A percentile compares a stretch with the other conserved stretches of the same genome.
These are phyloP conservation scores for Corythoichthys haematopterus DNA, from an alignment of 2,113 vertebrate species.

Conservation along the genomic window DNA sequence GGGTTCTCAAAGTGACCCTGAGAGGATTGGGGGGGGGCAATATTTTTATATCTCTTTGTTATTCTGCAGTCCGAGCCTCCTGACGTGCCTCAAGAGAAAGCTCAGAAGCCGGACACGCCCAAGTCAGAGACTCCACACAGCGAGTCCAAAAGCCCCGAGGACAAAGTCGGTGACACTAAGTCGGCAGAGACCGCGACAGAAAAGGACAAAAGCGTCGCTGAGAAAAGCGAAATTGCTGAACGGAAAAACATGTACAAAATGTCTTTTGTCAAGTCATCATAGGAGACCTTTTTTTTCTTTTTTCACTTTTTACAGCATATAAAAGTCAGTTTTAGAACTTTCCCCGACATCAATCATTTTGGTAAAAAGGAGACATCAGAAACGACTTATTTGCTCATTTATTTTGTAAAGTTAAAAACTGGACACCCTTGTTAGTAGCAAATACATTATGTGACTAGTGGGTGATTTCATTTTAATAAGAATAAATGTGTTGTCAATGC, in stretches of 20 bases:
- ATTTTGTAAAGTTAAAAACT: conserved; percentile 1
- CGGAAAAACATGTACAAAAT: conserved; percentile 78
- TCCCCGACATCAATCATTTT: neutral
- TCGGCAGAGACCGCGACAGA: conserved; percentile 45
- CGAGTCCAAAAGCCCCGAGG: conserved; percentile 55
- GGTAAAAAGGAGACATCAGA: neutral
- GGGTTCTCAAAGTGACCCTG: neutral
- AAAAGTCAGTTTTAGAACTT: neutral
- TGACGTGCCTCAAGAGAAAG: conserved; percentile 46
- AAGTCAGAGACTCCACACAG: conserved; percentile 52
- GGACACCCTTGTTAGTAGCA: neutral
- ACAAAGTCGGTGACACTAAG: conserved; percentile 10
- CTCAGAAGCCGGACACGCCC: neutral
- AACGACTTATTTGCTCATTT: neutral
- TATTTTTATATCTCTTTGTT: neutral
- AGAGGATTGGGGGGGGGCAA: neutral
- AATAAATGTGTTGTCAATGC: neutral
- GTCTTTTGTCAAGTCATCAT: conserved; percentile 65
- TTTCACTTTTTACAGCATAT: conserved; percentile 26
- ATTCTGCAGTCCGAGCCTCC: conserved; percentile 9
- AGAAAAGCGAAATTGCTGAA: conserved; percentile 74
- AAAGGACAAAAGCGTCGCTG: conserved; percentile 50
- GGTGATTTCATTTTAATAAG: neutral
- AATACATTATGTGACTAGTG: neutral
- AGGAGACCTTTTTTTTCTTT: conserved; percentile 23